Percentiles rank a stretch among this genome's conserved stretches.
These are phyloP conservation scores for Bubo bubo DNA, from an alignment of 2,113 vertebrate species.

Conservation along the genomic window DNA sequence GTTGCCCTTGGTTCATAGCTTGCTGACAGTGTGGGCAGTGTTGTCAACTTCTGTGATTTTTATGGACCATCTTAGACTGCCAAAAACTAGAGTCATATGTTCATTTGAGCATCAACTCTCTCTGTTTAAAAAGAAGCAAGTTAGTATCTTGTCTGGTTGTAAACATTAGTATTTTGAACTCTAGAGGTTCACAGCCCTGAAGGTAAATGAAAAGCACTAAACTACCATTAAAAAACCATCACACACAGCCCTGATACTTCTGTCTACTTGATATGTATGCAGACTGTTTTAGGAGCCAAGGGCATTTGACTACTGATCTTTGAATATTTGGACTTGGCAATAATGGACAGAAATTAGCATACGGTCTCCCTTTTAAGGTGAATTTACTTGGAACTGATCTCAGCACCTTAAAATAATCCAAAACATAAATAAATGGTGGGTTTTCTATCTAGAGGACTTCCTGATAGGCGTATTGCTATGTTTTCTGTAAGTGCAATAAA, in stretches of 20 bases:
- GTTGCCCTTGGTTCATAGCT: background rate
- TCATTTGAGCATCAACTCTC: background rate
- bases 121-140: background rate
- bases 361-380: background rate
- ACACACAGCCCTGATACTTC: background rate
- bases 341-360: background rate
- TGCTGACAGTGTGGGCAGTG: background rate
- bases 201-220: background rate
- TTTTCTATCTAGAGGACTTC: constrained; percentile 25
- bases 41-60: background rate
- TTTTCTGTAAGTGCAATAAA: background rate
- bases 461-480: background rate
- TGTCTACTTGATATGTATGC: background rate
- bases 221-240: background rate
- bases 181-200: background rate
- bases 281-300: background rate
- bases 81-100: background rate
- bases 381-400: constrained; percentile 7
- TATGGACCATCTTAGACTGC: background rate
- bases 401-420: constrained; percentile 20
- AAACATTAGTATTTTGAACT: constrained; percentile 11
- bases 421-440: constrained; percentile 5
- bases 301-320: background rate
- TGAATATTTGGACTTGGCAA: background rate
- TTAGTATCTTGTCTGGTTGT: background rate